These are phyloP conservation scores for Antechinus flavipes DNA, from an alignment of 2,113 vertebrate genomes.

Conservation along the genomic window DNA sequence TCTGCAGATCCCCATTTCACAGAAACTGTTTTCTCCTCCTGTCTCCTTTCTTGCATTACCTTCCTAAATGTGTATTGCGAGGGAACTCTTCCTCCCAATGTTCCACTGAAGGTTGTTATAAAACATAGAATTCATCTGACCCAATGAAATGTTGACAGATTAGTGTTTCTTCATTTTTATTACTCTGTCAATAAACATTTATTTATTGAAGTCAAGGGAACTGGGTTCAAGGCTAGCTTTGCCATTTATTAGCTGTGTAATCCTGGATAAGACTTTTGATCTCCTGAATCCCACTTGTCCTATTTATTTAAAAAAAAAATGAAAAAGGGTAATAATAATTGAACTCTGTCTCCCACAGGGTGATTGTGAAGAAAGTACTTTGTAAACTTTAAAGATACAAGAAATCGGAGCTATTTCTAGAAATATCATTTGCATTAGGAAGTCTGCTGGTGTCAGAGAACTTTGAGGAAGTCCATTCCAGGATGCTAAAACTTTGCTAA, in stretches of 20 bases:
- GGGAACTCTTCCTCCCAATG: neutral
- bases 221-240: neutral
- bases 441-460: neutral
- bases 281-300: neutral
- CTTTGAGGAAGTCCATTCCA: neutral
- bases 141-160: neutral
- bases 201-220: neutral
- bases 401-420: neutral
- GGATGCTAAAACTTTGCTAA: neutral
- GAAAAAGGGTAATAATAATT: neutral
- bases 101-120: neutral
- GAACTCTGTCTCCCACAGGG: neutral
- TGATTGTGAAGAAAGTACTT: neutral
- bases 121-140: neutral
- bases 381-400: neutral
- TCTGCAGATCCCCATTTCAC: neutral
- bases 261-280: neutral
- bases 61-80: slow-evolving; percentile 14
- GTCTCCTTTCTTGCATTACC: neutral
- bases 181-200: neutral
- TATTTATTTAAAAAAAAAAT: neutral
- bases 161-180: neutral
- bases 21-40: slow-evolving; percentile 3
- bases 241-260: neutral
- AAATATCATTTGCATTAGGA: neutral